phyloP scores from a whole-genome alignment of 2,113 vertebrate genomes.

The Pseudopipra pipra region DNA sequence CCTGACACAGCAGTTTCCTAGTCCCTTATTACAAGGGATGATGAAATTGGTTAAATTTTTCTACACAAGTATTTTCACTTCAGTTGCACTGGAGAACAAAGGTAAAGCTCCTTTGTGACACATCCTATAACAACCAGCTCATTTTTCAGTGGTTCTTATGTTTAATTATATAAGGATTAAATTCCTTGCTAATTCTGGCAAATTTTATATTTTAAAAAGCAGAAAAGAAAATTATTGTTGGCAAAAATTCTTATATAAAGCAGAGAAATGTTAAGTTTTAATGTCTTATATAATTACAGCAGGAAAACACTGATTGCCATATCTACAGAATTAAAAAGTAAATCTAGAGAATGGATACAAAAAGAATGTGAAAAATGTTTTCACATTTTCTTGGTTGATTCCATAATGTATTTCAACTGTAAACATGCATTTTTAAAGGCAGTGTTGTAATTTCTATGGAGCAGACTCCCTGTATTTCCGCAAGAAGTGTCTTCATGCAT shows the following conservation, averaged over 20 bases:
- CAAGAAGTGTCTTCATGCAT: neutral
- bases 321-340: neutral
- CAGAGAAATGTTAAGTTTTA: slow-evolving; percentile 11
- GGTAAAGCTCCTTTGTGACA: neutral
- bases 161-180: neutral
- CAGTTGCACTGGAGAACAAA: neutral
- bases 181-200: neutral
- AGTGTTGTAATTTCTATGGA: neutral
- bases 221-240: neutral
- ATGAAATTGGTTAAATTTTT: neutral
- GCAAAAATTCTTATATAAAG: neutral
- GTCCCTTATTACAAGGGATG: neutral
- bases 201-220: slow-evolving; percentile 1
- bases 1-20: neutral
- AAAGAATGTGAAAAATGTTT: neutral
- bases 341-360: neutral
- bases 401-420: neutral
- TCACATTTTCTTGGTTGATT: slow-evolving; percentile 16
- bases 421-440: slow-evolving; percentile 6
- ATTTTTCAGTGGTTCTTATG: neutral
- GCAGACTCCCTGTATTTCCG: neutral
- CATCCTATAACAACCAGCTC: neutral
- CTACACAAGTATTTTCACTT: neutral
- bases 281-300: neutral
- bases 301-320: neutral